phyloP scores from a whole-genome alignment of 1,140 invertebrate species.

The Limonius californicus region DNA sequence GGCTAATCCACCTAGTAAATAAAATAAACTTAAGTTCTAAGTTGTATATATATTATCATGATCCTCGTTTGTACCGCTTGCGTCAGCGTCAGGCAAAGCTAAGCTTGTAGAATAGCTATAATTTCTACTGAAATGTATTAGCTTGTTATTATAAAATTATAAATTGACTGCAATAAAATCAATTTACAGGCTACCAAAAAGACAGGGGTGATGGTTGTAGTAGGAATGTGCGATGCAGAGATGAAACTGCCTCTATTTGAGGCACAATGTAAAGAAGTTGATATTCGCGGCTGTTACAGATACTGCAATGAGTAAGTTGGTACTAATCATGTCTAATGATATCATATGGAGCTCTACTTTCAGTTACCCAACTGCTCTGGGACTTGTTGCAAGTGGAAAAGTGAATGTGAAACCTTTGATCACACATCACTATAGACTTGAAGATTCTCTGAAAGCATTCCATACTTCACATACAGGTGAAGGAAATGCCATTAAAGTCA shows the following conservation, averaged over 20 bases:
- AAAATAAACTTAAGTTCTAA: no score
- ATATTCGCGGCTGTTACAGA: constrained; percentile 84
- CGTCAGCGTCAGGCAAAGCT: no score
- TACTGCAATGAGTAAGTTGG: constrained; percentile 72
- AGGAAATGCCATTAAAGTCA: constrained; percentile 80
- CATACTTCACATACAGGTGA: constrained; percentile 66
- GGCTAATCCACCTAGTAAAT: no score
- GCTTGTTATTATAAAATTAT: no score
- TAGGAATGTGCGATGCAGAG: constrained; percentile 76
- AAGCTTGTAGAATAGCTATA: no score
- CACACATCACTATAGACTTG: constrained; percentile 82
- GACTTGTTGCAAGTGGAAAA: constrained; percentile 75
- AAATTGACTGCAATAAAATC: no score
- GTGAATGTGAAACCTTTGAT: constrained; percentile 82
- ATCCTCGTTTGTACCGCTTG: no score
- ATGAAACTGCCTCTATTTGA: constrained; percentile 75
- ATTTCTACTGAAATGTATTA: no score
- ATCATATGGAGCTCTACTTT: no score
- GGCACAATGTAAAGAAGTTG: constrained; percentile 75
- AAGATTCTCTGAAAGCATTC: constrained; percentile 81
- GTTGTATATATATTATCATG: no score
- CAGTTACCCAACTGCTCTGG: constrained; percentile 72
- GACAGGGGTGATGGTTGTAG: constrained; percentile 68
- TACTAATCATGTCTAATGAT: no score
- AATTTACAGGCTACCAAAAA: not conserved